Evolutionary conservation across 1,140 invertebrate species (phyloP).

Genomic region (Temnothorax longispinosus): DNA sequence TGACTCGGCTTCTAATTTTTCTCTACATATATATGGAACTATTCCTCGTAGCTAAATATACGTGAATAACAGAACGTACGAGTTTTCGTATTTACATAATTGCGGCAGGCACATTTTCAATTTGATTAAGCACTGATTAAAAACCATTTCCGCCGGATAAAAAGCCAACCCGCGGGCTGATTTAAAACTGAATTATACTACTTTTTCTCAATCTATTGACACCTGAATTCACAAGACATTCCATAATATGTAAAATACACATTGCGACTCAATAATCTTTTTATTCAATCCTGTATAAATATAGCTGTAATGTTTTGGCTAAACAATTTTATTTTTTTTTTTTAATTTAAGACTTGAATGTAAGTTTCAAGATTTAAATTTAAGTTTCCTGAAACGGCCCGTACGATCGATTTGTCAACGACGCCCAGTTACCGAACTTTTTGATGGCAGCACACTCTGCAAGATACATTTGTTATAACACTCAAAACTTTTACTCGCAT

Average conservation of each 20-base stretch:
- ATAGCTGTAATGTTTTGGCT: not conserved
- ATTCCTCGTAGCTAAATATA: slow-evolving; percentile 7
- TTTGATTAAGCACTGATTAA: slow-evolving; percentile 19
- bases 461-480: slow-evolving; percentile 37
- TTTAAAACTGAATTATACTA: not conserved
- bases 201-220: not conserved
- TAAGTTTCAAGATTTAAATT: slow-evolving; percentile 25
- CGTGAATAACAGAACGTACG: not conserved
- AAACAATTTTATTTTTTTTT: not conserved
- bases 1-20: slow-evolving; percentile 34
- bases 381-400: not conserved
- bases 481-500: slow-evolving; percentile 36
- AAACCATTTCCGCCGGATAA: not conserved
- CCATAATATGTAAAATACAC: not conserved
- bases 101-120: not conserved
- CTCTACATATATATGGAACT: not conserved
- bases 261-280: not conserved
- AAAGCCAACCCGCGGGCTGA: not conserved
- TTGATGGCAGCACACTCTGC: not conserved
- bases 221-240: not conserved
- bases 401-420: slow-evolving; percentile 4
- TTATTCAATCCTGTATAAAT: not conserved
- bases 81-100: not conserved
- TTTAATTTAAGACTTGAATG: not conserved
- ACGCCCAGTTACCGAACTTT: slow-evolving; percentile 21